Base-by-base conservation (phyloP, 2,113 vertebrate genomes). In the Pantherophis guttatus region DNA sequence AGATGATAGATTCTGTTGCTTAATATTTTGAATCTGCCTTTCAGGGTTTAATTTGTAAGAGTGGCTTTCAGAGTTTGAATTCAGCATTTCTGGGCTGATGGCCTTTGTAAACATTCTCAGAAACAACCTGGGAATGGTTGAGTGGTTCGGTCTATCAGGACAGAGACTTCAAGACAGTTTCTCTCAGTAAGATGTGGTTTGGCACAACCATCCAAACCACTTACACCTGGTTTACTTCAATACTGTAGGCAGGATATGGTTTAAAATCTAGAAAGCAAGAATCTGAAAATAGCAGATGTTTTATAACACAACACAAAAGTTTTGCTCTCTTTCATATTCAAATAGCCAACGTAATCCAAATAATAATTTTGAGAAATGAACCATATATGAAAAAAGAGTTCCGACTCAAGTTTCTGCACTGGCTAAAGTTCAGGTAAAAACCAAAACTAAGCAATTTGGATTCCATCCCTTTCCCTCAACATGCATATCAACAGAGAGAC, bases 221-320 rank as follows among this genome's bases (percentile, higher is more conserved):
- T 97, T 97, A 96, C 96, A 98, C 98, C 98, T 98, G 98, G 97
- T 97, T 97, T 96, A 94, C 93, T 95, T 96, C 95, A 97, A 95
- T 95, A 95, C 92, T 94, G 89, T 94, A 95, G 94, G 95, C 96
- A 97, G 97, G 96, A 97, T 97, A 97, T 94, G 94, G 95, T 97
- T 97, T 97, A 97, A 96, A 93, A 93, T 88, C 94, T 95, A 94
- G 96, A 96, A 95, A 94, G 94, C 94, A 88, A 75, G 95, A 86
- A 96, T 93, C 86, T 95, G 93, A 96, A 95, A 93, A 95, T 33
- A 94, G 95, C 97, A 97, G 97, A 97, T 97, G 97, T 97, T 97
- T 94, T 95, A 87, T 97, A 93, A 96, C 88, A 93, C 57, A 58
- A 93, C 92, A 92, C 52, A 90, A 86, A 59, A 58, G 57, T 90